Evolutionary conservation across 2,113 vertebrate genomes (phyloP), one percentile per base, ranked within the genome.

Genomic region (Lates calcarifer): DNA sequence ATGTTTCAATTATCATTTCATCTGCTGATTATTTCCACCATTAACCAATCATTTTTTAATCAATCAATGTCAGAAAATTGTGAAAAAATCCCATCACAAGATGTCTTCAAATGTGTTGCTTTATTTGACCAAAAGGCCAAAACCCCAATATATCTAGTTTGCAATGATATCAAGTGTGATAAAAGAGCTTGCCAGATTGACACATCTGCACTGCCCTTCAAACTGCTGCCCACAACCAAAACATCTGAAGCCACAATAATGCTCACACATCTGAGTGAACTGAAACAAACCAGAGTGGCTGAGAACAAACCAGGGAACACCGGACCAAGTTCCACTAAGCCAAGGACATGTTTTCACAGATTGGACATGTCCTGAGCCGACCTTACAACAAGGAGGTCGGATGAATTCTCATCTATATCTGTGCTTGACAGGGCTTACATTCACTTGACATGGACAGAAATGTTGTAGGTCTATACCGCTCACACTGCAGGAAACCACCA

Each of bases 401-500:
- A 56, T 65, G 4, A 45, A 78, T 49, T 61, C 47, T 68, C 66
- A 37, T 41, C 14, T 6, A 39, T 18, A 29, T 39, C 49, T 56
- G 78, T 33, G 41, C 39, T 65, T 15, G 65, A 62, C 35, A 41
- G 71, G 47, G 31, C 57, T 87, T 86, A 77, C 11, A 43, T 35
- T 76, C 20, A 56, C 51, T 35, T n/a, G 12, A 77, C 60, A 62
- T 6, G 57, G 28, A 57, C 31, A 53, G 35, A 71, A 63, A 78
- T 55, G 64, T n/a, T 79, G 60, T 29, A 28, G 57, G 63, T 77
- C 31, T 55, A 45, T 13, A 58, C 9, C 39, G 9, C 0, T 37
- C 29, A 26, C 43, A 17, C 73, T 51, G 64, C 70, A 71, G 79
- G 82, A 76, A 90, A 85, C 74, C 72, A 84, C n/a, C 68, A 73